Base-by-base conservation (phyloP, 2,888 invertebrate species). In the Tachystola acroxantha region DNA sequence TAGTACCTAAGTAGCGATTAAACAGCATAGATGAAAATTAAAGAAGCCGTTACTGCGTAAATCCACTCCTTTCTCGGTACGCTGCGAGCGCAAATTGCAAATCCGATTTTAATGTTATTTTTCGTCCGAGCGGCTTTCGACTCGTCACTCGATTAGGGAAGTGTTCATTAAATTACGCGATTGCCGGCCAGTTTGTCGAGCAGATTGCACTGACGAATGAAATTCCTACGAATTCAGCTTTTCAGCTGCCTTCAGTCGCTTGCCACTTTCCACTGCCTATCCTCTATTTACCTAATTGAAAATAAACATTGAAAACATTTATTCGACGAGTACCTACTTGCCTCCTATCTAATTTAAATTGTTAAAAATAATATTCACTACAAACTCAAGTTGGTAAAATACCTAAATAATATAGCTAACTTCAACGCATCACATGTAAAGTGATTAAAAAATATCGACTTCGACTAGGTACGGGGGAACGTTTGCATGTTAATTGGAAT, bases 141-240 rank as follows among this genome's bases (percentile, higher is more conserved):
- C 59, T 60, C 66, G 69, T 73, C 66, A 78, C 70, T 79, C 75
- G 78, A 80, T 80, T 80, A 77, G 65, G 62, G 65, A 73, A 74
- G 75, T 78, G 78, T 80, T 81, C 71, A 82, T 82, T 74, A 65
- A 78, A 75, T 84, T 78, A 82, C 71, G 41, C 64, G 78, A 80
- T 80, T 81, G 78, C 76, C 64, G 56, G 31, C 53, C 60, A 50
- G 69, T 76, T 75, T 71, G 70, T 67, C 56, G 64, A 68, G 64
- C 68, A 68, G 67, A 77, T 79, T 79, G 74, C 70, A 66, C 66
- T 63, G 61, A 54, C 62, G 61, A 57, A 62, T 50, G 51, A 48
- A 63, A 68, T 69, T 66, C 50, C 60, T 46, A 46, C 55, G 46
- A 60, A 65, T 57, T 68, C 69, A 68, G 65, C 63, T 55, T 14